These are phyloP conservation scores for Antheraea yamamai DNA, from an alignment of 2,888 invertebrate species.

Conservation along the genomic window DNA sequence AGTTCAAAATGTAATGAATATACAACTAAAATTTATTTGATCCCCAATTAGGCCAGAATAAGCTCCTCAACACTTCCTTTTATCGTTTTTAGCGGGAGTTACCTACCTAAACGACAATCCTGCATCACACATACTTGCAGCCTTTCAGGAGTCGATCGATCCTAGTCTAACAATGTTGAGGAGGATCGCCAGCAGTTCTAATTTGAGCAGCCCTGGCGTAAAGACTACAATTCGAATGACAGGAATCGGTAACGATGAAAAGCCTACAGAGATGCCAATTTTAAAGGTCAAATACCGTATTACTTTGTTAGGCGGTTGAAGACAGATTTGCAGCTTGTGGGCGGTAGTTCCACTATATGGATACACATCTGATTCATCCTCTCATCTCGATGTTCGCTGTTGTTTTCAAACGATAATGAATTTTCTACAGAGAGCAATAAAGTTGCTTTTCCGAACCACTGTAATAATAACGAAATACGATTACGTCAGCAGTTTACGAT, in stretches of 20 bases:
- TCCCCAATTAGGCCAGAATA: no score
- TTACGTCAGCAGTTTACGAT: background rate
- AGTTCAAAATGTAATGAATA: no score
- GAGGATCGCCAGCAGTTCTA: no score
- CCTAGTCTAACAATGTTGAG: no score
- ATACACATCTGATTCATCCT: background rate
- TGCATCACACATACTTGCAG: no score
- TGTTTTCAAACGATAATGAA: background rate
- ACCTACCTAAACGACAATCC: no score
- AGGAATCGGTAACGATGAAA: background rate
- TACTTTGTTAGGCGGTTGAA: background rate
- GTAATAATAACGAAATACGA: background rate
- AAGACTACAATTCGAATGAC: background rate
- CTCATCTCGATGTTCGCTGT: background rate
- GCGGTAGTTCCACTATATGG: background rate
- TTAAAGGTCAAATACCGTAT: background rate
- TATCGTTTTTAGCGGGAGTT: no score
- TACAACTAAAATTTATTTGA: no score
- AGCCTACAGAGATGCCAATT: background rate
- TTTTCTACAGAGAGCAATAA: background rate
- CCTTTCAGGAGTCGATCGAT: no score
- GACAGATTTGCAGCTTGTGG: background rate
- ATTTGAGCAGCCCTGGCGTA: no score
- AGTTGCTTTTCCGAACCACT: background rate
- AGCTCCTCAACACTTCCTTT: no score